Percentiles rank a stretch among this genome's conserved stretches.
phyloP scores from a whole-genome alignment of 2,888 invertebrate species.

The Ophion slaviceki region DNA sequence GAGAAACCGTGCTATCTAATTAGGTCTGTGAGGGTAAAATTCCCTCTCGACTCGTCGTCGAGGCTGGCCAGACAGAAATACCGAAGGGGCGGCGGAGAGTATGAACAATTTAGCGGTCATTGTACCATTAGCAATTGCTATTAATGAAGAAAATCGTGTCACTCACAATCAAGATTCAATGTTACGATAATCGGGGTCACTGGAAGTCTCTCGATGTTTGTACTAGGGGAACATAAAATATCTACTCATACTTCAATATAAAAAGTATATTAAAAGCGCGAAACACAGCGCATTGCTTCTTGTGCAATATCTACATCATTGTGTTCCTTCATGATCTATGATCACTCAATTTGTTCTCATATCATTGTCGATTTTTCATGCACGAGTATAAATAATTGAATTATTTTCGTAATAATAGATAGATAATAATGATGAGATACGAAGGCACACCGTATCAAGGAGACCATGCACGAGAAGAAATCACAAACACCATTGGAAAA shows the following conservation, averaged over 20 bases:
- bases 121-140: neutral
- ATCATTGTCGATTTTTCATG: no score
- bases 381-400: no score
- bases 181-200: constrained; percentile 30
- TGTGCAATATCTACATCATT: no score
- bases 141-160: constrained; percentile 32
- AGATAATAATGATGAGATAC: no score
- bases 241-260: neutral
- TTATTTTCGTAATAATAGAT: no score
- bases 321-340: no score
- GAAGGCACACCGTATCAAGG: no score
- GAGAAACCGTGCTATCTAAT: constrained; percentile 73
- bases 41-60: constrained; percentile 4
- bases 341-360: no score
- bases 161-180: constrained; percentile 53
- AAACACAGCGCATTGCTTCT: no score
- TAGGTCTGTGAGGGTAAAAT: constrained; percentile 69
- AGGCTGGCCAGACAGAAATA: neutral
- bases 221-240: neutral
- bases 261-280: neutral
- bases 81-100: neutral
- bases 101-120: neutral
- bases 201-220: neutral
- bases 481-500: no score
- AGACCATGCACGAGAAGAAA: no score